These are phyloP conservation scores for Ceratina calcarata DNA, from an alignment of 1,140 invertebrate species.

Conservation along the genomic window DNA sequence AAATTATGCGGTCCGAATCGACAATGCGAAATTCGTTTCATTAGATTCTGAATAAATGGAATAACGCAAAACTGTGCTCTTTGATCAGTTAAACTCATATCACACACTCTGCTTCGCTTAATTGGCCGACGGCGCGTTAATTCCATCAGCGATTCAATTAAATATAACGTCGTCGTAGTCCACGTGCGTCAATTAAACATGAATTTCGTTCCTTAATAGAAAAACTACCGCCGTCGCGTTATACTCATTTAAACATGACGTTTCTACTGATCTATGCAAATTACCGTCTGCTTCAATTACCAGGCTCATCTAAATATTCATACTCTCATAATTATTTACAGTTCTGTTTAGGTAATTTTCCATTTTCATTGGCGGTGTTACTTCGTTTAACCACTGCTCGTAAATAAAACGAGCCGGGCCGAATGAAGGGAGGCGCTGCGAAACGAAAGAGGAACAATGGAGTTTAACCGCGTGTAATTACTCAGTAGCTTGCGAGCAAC, in stretches of 20 bases:
- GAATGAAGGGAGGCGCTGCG: not conserved
- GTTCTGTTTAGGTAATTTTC: too few species aligned
- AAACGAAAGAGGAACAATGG: slow-evolving; percentile 11
- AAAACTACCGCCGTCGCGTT: too few species aligned
- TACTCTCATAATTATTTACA: too few species aligned
- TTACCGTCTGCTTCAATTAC: too few species aligned
- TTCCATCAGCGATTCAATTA: slow-evolving; percentile 35
- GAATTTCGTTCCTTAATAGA: slow-evolving; percentile 4
- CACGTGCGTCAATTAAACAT: not conserved
- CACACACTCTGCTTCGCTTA: slow-evolving; percentile 28
- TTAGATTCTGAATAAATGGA: too few species aligned
- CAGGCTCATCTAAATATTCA: too few species aligned
- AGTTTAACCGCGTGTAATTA: slow-evolving; percentile 25
- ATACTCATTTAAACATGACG: too few species aligned
- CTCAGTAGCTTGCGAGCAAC: not conserved
- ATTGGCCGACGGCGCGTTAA: slow-evolving; percentile 22
- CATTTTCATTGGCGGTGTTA: too few species aligned
- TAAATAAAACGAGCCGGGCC: not conserved
- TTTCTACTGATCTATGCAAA: too few species aligned
- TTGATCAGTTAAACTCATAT: slow-evolving; percentile 15
- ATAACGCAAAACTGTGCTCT: too few species aligned
- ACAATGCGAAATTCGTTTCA: not conserved
- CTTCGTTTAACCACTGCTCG: not conserved
- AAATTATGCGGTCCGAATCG: not conserved
- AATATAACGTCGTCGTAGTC: not conserved